A percentile compares a stretch with the other conserved stretches of the same genome.
phyloP scores from a whole-genome alignment of 2,888 invertebrate species.

The Eretmocerus hayati region DNA sequence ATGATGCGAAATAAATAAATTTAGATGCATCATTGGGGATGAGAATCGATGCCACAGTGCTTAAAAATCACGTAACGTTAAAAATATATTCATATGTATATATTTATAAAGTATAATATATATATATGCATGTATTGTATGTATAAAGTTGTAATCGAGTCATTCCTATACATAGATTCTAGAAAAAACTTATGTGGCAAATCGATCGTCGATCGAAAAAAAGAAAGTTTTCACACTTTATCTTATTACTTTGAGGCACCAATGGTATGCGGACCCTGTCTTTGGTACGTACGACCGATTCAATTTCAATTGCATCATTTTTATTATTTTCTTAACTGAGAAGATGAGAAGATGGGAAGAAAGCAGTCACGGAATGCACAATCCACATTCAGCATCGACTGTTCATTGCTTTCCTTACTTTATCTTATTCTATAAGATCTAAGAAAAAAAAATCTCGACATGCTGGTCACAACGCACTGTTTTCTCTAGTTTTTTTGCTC shows the following conservation, averaged over 20 bases:
- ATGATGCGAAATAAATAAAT: conserved; percentile 46
- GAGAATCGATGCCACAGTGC: conserved; percentile 40
- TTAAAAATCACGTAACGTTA: conserved; percentile 47
- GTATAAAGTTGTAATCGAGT: conserved; percentile 45
- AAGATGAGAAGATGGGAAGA: conserved; percentile 18
- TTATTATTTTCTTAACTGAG: conserved; percentile 7
- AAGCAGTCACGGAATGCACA: conserved; percentile 23
- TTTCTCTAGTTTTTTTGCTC: neutral
- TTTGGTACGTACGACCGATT: conserved; percentile 48
- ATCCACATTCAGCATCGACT: conserved; percentile 16
- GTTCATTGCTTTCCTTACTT: conserved; percentile 22
- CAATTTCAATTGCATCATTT: conserved; percentile 33
- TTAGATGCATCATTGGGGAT: conserved; percentile 37
- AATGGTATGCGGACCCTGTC: conserved; percentile 49
- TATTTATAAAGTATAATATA: conserved; percentile 31
- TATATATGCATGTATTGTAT: conserved; percentile 33
- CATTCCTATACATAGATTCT: conserved; percentile 45
- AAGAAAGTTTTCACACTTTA: conserved; percentile 36
- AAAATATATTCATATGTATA: conserved; percentile 41
- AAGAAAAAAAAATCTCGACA: conserved; percentile 13
- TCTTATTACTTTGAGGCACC: conserved; percentile 44
- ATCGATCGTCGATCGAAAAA: conserved; percentile 44
- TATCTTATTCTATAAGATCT: neutral
- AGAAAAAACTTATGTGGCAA: conserved; percentile 46
- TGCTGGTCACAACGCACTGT: conserved; percentile 4